A percentile compares a stretch with the other conserved stretches of the same genome.
Conservation (phyloP, 2,113 vertebrate genomes). For the Cettia cetti region DNA sequence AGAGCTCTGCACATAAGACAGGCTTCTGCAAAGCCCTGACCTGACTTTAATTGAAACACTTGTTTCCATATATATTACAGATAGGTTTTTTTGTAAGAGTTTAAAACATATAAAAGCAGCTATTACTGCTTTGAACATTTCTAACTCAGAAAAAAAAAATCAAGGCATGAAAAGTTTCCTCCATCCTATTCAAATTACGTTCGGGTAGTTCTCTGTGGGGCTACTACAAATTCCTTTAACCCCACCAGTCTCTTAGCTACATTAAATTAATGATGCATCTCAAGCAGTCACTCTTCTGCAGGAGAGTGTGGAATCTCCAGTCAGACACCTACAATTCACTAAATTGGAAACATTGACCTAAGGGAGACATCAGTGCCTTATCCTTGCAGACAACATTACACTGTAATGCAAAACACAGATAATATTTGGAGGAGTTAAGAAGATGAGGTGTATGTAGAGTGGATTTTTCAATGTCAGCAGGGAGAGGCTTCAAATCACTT, state of each 20-base stretch:
- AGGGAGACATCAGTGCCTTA: constrained; percentile 11
- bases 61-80: constrained; percentile 23
- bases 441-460: neutral
- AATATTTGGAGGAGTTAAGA: constrained; percentile 33
- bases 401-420: constrained; percentile 5
- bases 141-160: neutral
- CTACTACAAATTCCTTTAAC: constrained; percentile 57
- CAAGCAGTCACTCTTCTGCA: constrained; percentile 27
- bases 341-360: constrained; percentile 37
- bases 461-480: constrained; percentile 30
- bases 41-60: constrained; percentile 17
- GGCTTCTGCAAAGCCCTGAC: constrained; percentile 24
- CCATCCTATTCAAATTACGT: constrained; percentile 8
- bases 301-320: constrained; percentile 20
- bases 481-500: neutral
- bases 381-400: neutral
- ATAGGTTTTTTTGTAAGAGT: neutral
- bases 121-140: constrained; percentile 18
- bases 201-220: constrained; percentile 39
- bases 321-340: constrained; percentile 54
- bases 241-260: constrained; percentile 31
- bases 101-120: constrained; percentile 19
- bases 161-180: constrained; percentile 31
- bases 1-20: neutral
- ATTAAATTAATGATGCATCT: constrained; percentile 66